Conservation (phyloP, 2,888 invertebrate species). For the Poecilobothrus nobilitatus region DNA sequence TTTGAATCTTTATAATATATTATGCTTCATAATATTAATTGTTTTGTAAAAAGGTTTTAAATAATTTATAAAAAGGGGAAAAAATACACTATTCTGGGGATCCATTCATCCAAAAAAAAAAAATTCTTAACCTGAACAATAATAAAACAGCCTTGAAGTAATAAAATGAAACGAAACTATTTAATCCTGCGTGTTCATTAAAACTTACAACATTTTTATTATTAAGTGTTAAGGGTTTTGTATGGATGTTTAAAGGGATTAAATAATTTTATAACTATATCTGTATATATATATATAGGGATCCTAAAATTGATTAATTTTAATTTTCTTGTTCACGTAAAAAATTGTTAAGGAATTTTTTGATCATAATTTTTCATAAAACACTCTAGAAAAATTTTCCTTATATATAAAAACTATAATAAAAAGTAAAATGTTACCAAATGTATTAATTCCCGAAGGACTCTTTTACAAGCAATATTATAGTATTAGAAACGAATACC, state of each 20-base stretch:
- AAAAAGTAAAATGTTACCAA: neutral
- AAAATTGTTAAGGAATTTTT: too few species aligned
- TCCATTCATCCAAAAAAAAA: neutral
- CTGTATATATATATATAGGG: too few species aligned
- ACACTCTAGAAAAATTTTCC: too few species aligned
- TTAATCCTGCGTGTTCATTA: neutral
- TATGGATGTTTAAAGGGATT: neutral
- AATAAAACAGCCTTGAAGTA: neutral
- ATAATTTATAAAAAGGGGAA: too few species aligned
- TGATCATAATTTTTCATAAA: too few species aligned
- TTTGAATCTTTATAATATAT: neutral
- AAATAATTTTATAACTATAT: neutral
- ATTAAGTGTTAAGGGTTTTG: neutral
- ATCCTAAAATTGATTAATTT: too few species aligned
- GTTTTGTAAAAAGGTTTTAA: neutral
- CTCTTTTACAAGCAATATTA: neutral
- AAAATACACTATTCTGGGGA: neutral
- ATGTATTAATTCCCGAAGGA: neutral
- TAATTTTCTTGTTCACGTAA: too few species aligned
- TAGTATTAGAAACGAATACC: neutral
- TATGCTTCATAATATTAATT: neutral
- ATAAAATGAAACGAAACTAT: neutral
- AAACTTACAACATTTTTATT: neutral
- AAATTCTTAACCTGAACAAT: neutral
- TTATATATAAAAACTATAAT: neutral